Conservation (phyloP, 1,140 invertebrate species). For the Drosophila sp. region DNA sequence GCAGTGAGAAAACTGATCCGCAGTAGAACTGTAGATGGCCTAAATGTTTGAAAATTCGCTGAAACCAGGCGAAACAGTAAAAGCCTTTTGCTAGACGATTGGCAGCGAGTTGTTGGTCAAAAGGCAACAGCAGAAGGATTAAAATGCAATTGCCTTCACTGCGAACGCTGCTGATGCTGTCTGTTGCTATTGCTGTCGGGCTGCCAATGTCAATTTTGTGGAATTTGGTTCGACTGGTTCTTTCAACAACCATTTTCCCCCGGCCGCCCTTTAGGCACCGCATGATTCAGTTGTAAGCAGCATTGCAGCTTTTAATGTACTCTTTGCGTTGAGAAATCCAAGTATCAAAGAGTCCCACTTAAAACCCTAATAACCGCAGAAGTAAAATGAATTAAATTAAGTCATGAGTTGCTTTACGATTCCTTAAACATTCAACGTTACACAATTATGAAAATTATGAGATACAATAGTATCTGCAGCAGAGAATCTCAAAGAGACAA, state of each 20-base stretch:
- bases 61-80: conserved; percentile 46
- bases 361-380: not conserved
- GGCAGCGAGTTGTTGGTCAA: conserved; percentile 45
- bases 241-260: not conserved
- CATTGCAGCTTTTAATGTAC: not conserved
- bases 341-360: too few species aligned
- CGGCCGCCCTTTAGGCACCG: not conserved
- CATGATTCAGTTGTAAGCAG: not conserved
- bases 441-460: too few species aligned
- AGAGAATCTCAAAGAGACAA: too few species aligned
- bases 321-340: too few species aligned
- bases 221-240: conserved; percentile 14
- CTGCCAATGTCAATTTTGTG: conserved; percentile 46
- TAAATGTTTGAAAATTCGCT: conserved; percentile 24
- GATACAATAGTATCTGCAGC: too few species aligned
- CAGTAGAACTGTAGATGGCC: not conserved
- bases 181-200: not conserved
- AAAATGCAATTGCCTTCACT: conserved; percentile 34
- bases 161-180: conserved; percentile 3
- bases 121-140: conserved; percentile 47
- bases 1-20: not conserved
- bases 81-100: conserved; percentile 24
- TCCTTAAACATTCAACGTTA: too few species aligned
- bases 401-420: too few species aligned
- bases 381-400: too few species aligned